Evolutionary conservation across 2,888 invertebrate species (phyloP).

Genomic region (Elmis aenea): DNA sequence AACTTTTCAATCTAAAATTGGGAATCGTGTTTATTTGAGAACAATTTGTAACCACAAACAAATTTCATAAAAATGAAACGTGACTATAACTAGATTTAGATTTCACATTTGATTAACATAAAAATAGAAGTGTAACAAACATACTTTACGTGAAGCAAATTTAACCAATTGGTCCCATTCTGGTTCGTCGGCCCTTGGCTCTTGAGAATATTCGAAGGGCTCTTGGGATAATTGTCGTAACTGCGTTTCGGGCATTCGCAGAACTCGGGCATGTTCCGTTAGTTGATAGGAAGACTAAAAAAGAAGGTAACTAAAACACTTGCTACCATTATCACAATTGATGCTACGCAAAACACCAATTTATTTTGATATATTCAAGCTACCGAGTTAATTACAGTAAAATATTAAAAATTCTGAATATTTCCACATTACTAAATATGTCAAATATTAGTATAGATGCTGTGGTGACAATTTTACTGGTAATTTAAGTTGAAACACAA

Average conservation of each 20-base stretch:
- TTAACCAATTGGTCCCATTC: conserved; percentile 80
- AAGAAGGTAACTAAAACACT: conserved; percentile 1
- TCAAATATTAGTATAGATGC: too few relatives aligned
- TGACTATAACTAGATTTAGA: not conserved
- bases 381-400: too few relatives aligned
- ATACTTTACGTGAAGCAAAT: conserved; percentile 68
- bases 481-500: too few relatives aligned
- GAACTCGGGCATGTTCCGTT: conserved; percentile 66
- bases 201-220: conserved; percentile 67
- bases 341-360: too few relatives aligned
- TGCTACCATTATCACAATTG: too few relatives aligned
- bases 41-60: not conserved
- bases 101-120: conserved; percentile 2
- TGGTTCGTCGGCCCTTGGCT: conserved; percentile 66
- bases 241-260: conserved; percentile 64
- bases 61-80: too few relatives aligned
- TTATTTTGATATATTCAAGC: too few relatives aligned
- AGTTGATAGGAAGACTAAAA: conserved; percentile 46
- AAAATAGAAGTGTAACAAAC: conserved; percentile 8
- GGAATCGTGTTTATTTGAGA: not conserved
- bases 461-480: too few relatives aligned
- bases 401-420: too few relatives aligned
- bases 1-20: conserved; percentile 54
- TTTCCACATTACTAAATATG: too few relatives aligned
- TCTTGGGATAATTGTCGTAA: conserved; percentile 65